Base-by-base conservation (phyloP, 2,888 invertebrate species). In the Apantesis nais region DNA sequence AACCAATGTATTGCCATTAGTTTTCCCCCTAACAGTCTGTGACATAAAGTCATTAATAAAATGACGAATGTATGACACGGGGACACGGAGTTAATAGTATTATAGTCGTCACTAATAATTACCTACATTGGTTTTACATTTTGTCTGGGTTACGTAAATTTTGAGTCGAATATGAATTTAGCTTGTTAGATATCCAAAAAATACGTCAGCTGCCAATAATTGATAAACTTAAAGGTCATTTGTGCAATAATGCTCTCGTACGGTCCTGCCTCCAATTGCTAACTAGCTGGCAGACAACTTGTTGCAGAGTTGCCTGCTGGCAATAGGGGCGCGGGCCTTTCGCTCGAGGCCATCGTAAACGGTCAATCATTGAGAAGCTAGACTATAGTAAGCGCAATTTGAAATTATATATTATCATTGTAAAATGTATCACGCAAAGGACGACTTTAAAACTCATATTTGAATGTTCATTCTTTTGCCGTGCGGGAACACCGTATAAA, bases 11-110 rank as follows among this genome's bases (percentile, higher is more conserved):
- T 34, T 52, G n/a, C 1, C 16, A 29, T 14, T 29, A 58, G 37
- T 67, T 67, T 67, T 37, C 62, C 67, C 37, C 58, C 25, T 58
- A 58, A 58, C 7, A 29, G 29, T 58, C 58, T 29, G 12, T 29
- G 58, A 58, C 8, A 58, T 55, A 7, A 29, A 29, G 14, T 1
- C 29, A 29, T 58, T 58, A n/a, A n/a, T n/a, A 16, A 16, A 16
- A 29, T 29, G 12, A 58, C 58, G 12, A 12, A 39, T 12, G 39
- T 11, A 39, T 39, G 39, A 41, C 41, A 41, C 14, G 11, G 39
- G 39, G 1, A 22, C 14, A n/a, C 22, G 11, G n/a, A n/a, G 52
- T n/a, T n/a, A 52, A n/a, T 52, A 9, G 22, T n/a, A 52, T 11
- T 52, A 8, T 11, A 16, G 16, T 58, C 58, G 58, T 58, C 16